A percentile compares a stretch with the other conserved stretches of the same genome.
Conservation (phyloP, 2,113 vertebrate genomes). For the Vicugna pacos region DNA sequence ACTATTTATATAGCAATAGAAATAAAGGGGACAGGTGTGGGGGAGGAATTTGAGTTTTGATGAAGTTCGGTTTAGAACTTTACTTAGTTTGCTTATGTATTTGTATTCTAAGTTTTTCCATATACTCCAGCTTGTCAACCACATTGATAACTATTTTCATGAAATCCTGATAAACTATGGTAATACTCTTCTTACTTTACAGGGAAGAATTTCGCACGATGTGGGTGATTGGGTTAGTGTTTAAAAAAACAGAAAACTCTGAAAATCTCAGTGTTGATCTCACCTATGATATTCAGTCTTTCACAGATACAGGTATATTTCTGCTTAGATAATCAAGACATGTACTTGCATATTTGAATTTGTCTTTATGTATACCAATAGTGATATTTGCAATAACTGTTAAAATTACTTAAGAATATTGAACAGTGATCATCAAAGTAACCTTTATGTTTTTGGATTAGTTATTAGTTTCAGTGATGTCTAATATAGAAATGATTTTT, state of each 20-base stretch:
- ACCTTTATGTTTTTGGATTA: neutral
- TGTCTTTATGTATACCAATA: neutral
- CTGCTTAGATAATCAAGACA: neutral
- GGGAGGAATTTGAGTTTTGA: neutral
- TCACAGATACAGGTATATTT: slow-evolving; percentile 92
- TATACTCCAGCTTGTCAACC: neutral
- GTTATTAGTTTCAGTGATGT: neutral
- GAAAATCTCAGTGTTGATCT: slow-evolving; percentile 95
- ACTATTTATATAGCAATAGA: neutral
- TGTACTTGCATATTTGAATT: neutral
- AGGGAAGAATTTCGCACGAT: slow-evolving; percentile 94
- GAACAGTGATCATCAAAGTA: neutral
- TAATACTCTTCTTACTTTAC: slow-evolving; percentile 72
- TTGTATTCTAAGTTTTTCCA: neutral
- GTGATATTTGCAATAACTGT: neutral
- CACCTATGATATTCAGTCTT: slow-evolving; percentile 93
- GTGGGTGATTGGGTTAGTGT: slow-evolving; percentile 95
- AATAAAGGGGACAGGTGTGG: neutral
- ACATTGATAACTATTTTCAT: neutral
- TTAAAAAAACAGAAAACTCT: slow-evolving; percentile 94
- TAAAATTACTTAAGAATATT: neutral
- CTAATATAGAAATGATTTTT: neutral
- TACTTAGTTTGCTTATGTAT: neutral
- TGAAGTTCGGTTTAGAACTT: neutral
- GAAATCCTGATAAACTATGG: slow-evolving; percentile 8